These are phyloP conservation scores for Stomorhina lunata DNA, from an alignment of 2,888 invertebrate genomes.

Conservation along the genomic window DNA sequence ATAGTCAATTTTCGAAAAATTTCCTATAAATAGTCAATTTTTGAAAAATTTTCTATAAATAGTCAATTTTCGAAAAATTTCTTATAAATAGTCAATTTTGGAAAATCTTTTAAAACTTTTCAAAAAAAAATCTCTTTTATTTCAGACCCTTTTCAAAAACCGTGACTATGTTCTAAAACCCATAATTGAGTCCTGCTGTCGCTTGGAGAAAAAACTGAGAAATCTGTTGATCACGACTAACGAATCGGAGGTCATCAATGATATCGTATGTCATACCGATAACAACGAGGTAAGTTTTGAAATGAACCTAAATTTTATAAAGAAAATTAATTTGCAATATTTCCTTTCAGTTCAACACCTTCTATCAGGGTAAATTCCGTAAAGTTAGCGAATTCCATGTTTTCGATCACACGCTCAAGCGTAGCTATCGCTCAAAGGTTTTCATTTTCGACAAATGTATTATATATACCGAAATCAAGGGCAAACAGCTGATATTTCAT, in stretches of 20 bases:
- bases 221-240: conserved; percentile 77
- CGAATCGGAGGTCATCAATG: conserved; percentile 79
- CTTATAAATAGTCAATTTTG: too few relatives aligned
- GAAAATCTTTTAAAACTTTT: not conserved
- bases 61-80: too few relatives aligned
- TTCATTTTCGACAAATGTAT: conserved; percentile 79
- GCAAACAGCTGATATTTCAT: conserved; percentile 76
- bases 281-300: conserved; percentile 68
- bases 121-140: not conserved
- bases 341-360: conserved; percentile 79
- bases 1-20: too few relatives aligned
- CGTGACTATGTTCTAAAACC: conserved; percentile 77
- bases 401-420: conserved; percentile 74
- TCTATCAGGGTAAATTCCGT: conserved; percentile 78
- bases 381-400: conserved; percentile 78
- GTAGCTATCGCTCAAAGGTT: conserved; percentile 76
- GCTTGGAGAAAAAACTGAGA: conserved; percentile 77
- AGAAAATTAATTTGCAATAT: not conserved
- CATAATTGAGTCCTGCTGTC: conserved; percentile 78
- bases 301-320: not conserved
- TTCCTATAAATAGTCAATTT: too few relatives aligned
- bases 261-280: conserved; percentile 77
- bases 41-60: too few relatives aligned
- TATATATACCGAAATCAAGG: conserved; percentile 79
- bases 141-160: conserved; percentile 76